Evolutionary conservation across 2,888 invertebrate genomes (phyloP), one percentile per base, ranked within the genome.

Genomic region (Epinotia nisella): DNA sequence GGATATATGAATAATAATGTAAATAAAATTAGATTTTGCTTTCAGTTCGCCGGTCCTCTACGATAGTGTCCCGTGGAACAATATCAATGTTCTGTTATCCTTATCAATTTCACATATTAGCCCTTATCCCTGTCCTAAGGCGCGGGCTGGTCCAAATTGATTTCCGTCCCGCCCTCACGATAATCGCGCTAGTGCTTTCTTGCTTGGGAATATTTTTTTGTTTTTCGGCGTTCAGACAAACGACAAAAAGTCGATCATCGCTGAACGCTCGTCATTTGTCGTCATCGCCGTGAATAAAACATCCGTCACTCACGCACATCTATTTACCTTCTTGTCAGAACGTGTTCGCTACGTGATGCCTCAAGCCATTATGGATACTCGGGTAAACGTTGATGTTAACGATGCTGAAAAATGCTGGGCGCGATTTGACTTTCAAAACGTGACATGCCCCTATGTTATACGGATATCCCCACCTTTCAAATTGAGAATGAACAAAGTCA

Each of bases 51-150:
- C 39, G 41, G 41, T 24, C 39, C 17, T 15, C n/a, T 55, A 39
- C 35, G 19, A 66, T 21, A 66, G 64, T 51, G 65, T 61, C 56
- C 45, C n/a, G 3, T 39, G 61, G 29, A 71, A 69, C 73, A 69
- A 73, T 64, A 73, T 73, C 73, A 64, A 68, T 53, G 67, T 53
- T 53, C 35, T 58, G 72, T 73, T 73, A 69, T 64, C 73, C 73
- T 73, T 73, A 73, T 69, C 73, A 73, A 69, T 73, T 73, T 73
- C 68, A 53, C 56, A 73, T 73, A 73, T 64, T 69, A 73, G 51
- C 73, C 67, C 67, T 68, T 68, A 68, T 68, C 64, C 61, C 49
- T 58, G 68, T 53, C 73, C 67, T 51, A 15, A 56, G 72, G 72
- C 71, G 73, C 64, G 73, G 72, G 73, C 51, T 62, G 73, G 56